Evolutionary conservation across 2,797 vertebrate genomes (phyloP).

Genomic region (Carduelis carduelis): DNA sequence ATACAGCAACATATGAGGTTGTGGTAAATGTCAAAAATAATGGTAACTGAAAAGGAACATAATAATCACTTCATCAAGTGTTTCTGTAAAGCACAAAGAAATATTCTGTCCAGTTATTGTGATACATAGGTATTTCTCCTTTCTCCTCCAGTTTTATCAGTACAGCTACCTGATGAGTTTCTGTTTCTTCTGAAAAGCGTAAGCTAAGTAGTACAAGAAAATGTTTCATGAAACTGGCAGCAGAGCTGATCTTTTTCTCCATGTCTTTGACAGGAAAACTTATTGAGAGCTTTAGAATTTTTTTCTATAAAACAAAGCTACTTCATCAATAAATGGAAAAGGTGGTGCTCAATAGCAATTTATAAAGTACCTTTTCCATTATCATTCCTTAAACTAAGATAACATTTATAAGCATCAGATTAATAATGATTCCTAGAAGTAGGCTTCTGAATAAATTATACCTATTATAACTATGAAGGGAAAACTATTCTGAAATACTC

Average conservation of each 20-base stretch:
- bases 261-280: slow-evolving; percentile 53
- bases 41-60: neutral
- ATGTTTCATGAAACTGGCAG: neutral
- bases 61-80: neutral
- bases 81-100: neutral
- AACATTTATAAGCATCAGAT: slow-evolving; percentile 9
- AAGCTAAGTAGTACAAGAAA: slow-evolving; percentile 21
- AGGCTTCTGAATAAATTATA: slow-evolving; percentile 3
- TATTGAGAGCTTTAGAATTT: slow-evolving; percentile 22
- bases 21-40: neutral
- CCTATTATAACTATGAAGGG: neutral
- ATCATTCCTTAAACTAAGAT: neutral
- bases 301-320: neutral
- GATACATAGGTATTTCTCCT: neutral
- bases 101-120: neutral
- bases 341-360: neutral
- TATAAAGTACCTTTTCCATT: neutral
- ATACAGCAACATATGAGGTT: neutral
- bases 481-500: neutral
- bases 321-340: slow-evolving; percentile 57
- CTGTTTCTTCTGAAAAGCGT: slow-evolving; percentile 26
- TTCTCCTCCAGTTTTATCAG: neutral
- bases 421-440: neutral
- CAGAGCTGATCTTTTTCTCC: slow-evolving; percentile 4
- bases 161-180: neutral